Evolutionary conservation across 1,140 invertebrate species (phyloP).

Genomic region (Drosophila burlai): DNA sequence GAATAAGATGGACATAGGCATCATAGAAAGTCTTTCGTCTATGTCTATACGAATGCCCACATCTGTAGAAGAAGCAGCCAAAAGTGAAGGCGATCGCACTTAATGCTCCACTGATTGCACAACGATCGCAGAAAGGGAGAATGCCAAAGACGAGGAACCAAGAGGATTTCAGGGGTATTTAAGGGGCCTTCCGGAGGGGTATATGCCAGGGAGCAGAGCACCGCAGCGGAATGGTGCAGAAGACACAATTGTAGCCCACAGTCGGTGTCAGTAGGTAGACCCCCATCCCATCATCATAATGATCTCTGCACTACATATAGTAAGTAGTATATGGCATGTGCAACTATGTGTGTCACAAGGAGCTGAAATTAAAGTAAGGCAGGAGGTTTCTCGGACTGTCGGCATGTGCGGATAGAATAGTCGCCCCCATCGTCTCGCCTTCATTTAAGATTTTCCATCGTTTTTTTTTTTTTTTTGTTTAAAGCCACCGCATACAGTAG

Average conservation of each 20-base stretch:
- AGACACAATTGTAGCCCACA: conserved; percentile 76
- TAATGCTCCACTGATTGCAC: conserved; percentile 83
- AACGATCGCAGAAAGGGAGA: conserved; percentile 72
- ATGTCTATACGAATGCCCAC: background rate
- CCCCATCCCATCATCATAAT: conserved; percentile 28
- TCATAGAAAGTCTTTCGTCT: background rate
- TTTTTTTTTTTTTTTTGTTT: conserved; percentile 21
- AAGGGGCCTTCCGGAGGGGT: conserved; percentile 29
- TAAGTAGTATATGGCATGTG: conserved; percentile 27
- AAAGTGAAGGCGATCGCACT: conserved; percentile 60
- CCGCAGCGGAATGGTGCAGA: conserved; percentile 2
- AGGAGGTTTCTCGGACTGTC: conserved; percentile 77
- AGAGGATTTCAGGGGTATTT: conserved; percentile 18
- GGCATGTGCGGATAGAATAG: conserved; percentile 59
- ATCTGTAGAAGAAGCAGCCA: conserved; percentile 15
- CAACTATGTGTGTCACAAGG: conserved; percentile 81
- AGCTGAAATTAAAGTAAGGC: conserved; percentile 83
- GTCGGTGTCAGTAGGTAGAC: conserved; percentile 72
- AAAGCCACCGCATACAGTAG: conserved; percentile 62
- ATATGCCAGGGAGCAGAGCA: conserved; percentile 10
- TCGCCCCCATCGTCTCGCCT: background rate
- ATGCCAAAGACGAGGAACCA: conserved; percentile 30
- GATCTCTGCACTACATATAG: conserved; percentile 22
- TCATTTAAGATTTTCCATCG: conserved; percentile 38
- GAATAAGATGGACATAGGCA: background rate